phyloP scores from a whole-genome alignment of 2,797 vertebrate genomes.

The Melopsittacus undulatus region DNA sequence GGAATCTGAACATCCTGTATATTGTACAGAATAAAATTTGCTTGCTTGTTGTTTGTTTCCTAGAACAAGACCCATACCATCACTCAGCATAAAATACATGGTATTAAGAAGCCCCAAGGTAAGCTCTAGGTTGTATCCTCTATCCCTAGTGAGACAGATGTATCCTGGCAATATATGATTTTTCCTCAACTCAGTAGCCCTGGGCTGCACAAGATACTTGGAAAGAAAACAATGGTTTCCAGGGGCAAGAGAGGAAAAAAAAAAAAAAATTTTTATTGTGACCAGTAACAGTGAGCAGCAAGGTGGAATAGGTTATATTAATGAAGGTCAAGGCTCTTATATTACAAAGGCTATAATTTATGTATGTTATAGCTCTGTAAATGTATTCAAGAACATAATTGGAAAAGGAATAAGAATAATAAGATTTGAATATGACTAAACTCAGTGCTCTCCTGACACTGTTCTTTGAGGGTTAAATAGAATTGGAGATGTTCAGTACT shows the following conservation, averaged over 20 bases:
- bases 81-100: background rate
- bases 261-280: too few species aligned
- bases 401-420: background rate
- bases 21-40: background rate
- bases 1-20: background rate
- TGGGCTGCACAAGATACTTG: background rate
- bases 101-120: background rate
- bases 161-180: background rate
- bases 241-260: background rate
- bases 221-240: background rate
- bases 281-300: background rate
- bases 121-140: background rate
- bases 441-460: background rate
- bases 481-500: background rate
- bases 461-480: background rate
- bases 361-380: background rate
- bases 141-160: background rate
- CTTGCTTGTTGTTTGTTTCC: background rate
- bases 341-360: background rate
- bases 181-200: background rate
- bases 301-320: background rate
- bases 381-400: background rate
- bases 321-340: background rate
- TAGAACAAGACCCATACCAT: background rate
- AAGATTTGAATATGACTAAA: background rate